phyloP scores from a whole-genome alignment of 1,140 invertebrate genomes.

The Gryllus bimaculatus region DNA sequence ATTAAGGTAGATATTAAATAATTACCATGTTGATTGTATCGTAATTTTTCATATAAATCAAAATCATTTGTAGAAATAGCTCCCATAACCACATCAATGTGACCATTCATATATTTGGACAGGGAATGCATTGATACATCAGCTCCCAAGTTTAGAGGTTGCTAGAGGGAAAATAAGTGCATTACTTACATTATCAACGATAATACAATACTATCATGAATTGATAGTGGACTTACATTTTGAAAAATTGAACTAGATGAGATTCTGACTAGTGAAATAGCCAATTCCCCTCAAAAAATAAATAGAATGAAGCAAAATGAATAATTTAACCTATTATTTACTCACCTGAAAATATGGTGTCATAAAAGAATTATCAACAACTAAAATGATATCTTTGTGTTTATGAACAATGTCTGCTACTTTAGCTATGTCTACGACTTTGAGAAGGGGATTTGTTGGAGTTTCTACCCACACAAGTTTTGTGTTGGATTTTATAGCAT shows the following conservation, averaged over 20 bases:
- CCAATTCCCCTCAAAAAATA: too few relatives aligned
- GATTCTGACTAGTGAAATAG: too few relatives aligned
- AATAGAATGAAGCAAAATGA: too few relatives aligned
- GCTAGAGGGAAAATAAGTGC: constrained; percentile 36
- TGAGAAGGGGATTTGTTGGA: constrained; percentile 94
- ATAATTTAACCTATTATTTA: constrained; percentile 33
- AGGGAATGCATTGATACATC: constrained; percentile 89
- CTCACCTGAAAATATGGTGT: constrained; percentile 83
- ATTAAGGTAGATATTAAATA: too few relatives aligned
- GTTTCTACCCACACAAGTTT: constrained; percentile 96
- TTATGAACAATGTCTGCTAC: constrained; percentile 53
- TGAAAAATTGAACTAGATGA: too few relatives aligned
- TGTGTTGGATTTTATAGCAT: constrained; percentile 70
- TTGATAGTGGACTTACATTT: constrained; percentile 29
- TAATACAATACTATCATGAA: neutral
- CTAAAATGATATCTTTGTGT: constrained; percentile 68
- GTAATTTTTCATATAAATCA: constrained; percentile 58
- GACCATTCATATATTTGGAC: constrained; percentile 98
- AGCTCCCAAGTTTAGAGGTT: constrained; percentile 81
- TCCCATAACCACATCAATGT: constrained; percentile 97
- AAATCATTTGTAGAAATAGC: constrained; percentile 66
- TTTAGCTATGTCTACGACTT: constrained; percentile 79
- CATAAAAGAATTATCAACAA: constrained; percentile 96
- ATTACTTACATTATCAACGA: neutral
- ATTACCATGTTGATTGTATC: constrained; percentile 84